Conservation (phyloP, 2,888 invertebrate genomes). For the Elmis aenea region DNA sequence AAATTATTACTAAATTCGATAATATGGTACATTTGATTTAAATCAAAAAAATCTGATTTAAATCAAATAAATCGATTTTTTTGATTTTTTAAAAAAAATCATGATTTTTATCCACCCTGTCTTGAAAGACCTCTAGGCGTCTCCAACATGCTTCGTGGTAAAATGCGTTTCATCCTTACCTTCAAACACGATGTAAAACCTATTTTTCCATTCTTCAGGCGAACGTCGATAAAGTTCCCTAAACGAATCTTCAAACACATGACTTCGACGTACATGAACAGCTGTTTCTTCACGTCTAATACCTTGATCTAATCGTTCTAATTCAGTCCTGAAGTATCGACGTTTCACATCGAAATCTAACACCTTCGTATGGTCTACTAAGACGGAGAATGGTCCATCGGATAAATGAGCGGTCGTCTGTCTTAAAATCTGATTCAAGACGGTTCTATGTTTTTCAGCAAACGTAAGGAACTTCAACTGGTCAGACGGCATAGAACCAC, state of each 20-base stretch:
- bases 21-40: too few relatives aligned
- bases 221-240: conserved; percentile 76
- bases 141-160: too few relatives aligned
- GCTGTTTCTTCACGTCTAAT: conserved; percentile 77
- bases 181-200: conserved; percentile 90
- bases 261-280: conserved; percentile 75
- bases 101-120: too few relatives aligned
- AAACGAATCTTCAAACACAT: conserved; percentile 87
- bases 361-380: conserved; percentile 82
- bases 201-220: conserved; percentile 85
- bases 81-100: too few relatives aligned
- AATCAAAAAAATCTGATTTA: too few relatives aligned
- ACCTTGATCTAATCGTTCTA: conserved; percentile 77
- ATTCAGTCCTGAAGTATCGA: conserved; percentile 68
- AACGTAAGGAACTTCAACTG: conserved; percentile 76
- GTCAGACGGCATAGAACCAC: conserved; percentile 43
- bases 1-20: too few relatives aligned
- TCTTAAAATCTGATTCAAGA: conserved; percentile 82
- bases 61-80: too few relatives aligned
- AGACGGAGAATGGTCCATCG: conserved; percentile 81
- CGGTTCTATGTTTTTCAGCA: conserved; percentile 83
- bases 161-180: too few relatives aligned
- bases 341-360: conserved; percentile 88
- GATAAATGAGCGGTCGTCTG: conserved; percentile 73
- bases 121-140: too few relatives aligned